Evolutionary conservation across 1,140 invertebrate species (phyloP).

Genomic region (Ceratoteleas bidentatus): DNA sequence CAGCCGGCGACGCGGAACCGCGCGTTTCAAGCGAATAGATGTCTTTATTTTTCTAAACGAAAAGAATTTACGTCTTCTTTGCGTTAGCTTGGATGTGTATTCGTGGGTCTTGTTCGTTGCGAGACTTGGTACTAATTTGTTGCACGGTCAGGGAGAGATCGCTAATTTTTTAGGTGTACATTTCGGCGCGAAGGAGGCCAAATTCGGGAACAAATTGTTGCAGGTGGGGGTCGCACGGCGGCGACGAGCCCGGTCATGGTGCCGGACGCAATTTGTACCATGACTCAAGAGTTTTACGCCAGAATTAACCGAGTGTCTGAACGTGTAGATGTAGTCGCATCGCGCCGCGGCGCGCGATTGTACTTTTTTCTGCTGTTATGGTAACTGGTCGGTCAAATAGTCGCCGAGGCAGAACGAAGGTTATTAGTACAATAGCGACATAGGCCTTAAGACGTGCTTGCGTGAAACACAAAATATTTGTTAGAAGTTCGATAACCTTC

Average conservation of each 20-base stretch:
- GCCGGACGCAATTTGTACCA: slow-evolving; percentile 52
- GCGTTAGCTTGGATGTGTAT: slow-evolving; percentile 62
- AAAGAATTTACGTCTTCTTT: slow-evolving; percentile 59
- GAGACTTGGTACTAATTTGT: slow-evolving; percentile 61
- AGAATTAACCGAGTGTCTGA: slow-evolving; percentile 66
- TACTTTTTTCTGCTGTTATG: slow-evolving; percentile 61
- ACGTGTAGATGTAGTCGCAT: slow-evolving; percentile 64
- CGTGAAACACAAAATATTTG: slow-evolving; percentile 61
- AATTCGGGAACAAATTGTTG: slow-evolving; percentile 28
- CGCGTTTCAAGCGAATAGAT: slow-evolving; percentile 56
- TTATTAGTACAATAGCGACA: slow-evolving; percentile 68
- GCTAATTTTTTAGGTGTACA: slow-evolving; percentile 28
- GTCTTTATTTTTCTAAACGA: slow-evolving; percentile 65
- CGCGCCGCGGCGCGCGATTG: slow-evolving; percentile 36
- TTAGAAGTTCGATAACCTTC: slow-evolving; percentile 75
- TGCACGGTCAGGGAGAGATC: background rate
- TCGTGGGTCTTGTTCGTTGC: slow-evolving; percentile 48
- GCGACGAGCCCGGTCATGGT: background rate
- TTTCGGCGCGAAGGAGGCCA: slow-evolving; percentile 8
- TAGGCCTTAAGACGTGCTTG: slow-evolving; percentile 70
- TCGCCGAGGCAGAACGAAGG: slow-evolving; percentile 60
- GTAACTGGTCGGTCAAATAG: slow-evolving; percentile 55
- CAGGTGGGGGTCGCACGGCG: slow-evolving; percentile 36
- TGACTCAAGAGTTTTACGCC: slow-evolving; percentile 47
- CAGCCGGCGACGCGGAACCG: slow-evolving; percentile 27